Evolutionary conservation across 1,140 invertebrate genomes (phyloP), one percentile per base, ranked within the genome.

Genomic region (Ooceraea biroi): DNA sequence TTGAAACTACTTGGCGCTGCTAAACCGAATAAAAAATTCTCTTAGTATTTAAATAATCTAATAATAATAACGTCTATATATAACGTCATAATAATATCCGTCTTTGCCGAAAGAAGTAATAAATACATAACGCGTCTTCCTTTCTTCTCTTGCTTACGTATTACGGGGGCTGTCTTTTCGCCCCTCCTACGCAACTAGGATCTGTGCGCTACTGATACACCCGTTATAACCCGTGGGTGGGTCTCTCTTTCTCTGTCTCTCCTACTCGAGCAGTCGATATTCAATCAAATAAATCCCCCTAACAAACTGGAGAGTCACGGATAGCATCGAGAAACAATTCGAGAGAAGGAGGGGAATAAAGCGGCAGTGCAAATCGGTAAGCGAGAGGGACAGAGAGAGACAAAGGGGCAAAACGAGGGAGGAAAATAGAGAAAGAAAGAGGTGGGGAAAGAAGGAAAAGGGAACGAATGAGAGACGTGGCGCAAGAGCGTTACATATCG

Each of bases 211-310:
- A 50, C 82, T 76, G 87, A 89, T 88, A 88, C 86, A 86, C 76
- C 83, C 87, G 84, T 88, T 86, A 84, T 72, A 76, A 57, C 63
- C 44, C 44, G 52, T 69, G 55, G 82, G 52, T 77, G 88, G 84
- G 36, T 36, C 36, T 36, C 36, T 36, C 36, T 36, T 36, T 36
- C 36, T 36, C 36, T 36, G 2, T 36, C 36, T 36, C 36, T 36
- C 36, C 58, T 65, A 77, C 50, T 68, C 82, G 87, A 89, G 57
- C 83, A 89, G 87, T 87, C 87, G 85, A 90, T 90, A 92, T 91
- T 92, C 91, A 91, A 92, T 91, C 89, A 92, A 92, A 92, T 91
- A 91, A 90, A 92, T 91, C 89, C 91, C 87, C 91, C 90, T 91
- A 92, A 91, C 91, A 92, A 90, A 91, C 90, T 91, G 85, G 90